Evolutionary conservation across 2,888 invertebrate species (phyloP), one percentile per base, ranked within the genome.

Genomic region (Melanophora roralis): DNA sequence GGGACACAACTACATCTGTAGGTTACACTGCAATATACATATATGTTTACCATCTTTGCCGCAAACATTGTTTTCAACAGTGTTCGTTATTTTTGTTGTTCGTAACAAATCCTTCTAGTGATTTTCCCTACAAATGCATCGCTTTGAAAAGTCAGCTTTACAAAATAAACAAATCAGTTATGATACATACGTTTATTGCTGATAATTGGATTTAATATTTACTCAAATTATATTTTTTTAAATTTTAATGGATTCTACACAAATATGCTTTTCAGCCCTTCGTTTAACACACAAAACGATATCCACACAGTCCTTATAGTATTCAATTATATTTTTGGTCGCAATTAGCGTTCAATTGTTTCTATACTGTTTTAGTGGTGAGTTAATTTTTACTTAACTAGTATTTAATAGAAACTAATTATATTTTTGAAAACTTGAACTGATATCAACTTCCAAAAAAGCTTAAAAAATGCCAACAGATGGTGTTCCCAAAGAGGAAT

Each of bases 191-290:
- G 57, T 78, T 9, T 65, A 7, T 19, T 79, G 12, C 1, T 5
- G 65, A 1, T 64, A 79, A 11, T 38, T 79, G 16, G 65, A 74
- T 34, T 16, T 16, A n/a, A 55, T 79, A 34, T 79, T 57, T 65
- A 32, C 65, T 12, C 53, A 38, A 60, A 75, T 79, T 27, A 59
- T 75, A 16, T 79, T 79, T n/a, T 1, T 71, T 0, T 59, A 75
- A 38, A 75, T 69, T 7, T 12, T 71, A 2, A 51, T 75, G 2
- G 64, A 64, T 36, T 69, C 74, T 23, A 47, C 55, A 16, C 79
- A 75, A 36, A 75, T 79, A 12, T 75, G 79, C 23, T 75, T 62
- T 60, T 67, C 71, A 43, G 65, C 27, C 2, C 71, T 75, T 69
- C 60, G 65, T 14, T 59, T 71, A 7, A 38, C 11, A 19, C 11